phyloP scores from a whole-genome alignment of 2,797 vertebrate species.

The Dermochelys coriacea region DNA sequence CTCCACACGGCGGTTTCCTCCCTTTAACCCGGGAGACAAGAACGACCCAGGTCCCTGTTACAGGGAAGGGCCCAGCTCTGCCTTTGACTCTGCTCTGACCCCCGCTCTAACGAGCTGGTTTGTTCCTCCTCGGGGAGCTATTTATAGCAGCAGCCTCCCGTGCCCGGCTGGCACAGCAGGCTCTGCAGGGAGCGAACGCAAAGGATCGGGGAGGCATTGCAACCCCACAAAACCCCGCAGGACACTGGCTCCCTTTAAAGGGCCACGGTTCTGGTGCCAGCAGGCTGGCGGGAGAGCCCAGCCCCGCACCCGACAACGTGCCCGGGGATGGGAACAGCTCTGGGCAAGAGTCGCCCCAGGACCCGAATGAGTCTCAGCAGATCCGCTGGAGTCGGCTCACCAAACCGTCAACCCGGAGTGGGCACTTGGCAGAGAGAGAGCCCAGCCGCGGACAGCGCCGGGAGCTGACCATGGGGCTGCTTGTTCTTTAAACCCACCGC shows the following conservation, averaged over 20 bases:
- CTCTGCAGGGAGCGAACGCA: neutral
- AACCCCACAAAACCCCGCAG: neutral
- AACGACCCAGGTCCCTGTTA: neutral
- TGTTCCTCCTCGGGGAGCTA: neutral
- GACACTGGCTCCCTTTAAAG: neutral
- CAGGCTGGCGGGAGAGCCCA: too few species aligned
- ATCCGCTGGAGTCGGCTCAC: too few species aligned
- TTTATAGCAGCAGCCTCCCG: conserved; percentile 9
- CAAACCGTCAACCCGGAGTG: too few species aligned
- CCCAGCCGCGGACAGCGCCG: too few species aligned
- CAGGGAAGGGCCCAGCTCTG: neutral
- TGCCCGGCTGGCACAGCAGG: neutral
- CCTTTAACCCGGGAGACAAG: neutral
- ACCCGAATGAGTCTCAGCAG: too few species aligned
- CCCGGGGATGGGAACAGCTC: too few species aligned
- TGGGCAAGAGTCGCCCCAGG: too few species aligned
- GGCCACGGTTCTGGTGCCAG: too few species aligned
- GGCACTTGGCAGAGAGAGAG: too few species aligned
- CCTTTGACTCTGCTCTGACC: neutral
- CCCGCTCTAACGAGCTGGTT: neutral
- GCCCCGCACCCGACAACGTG: too few species aligned
- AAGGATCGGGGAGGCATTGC: neutral
- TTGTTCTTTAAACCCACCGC: too few species aligned
- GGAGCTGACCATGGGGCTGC: too few species aligned
- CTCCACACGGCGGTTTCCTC: neutral